Percentiles rank a stretch among this genome's conserved stretches.
Evolutionary conservation across 2,113 vertebrate genomes (phyloP).

Genomic region (Rostratula benghalensis): DNA sequence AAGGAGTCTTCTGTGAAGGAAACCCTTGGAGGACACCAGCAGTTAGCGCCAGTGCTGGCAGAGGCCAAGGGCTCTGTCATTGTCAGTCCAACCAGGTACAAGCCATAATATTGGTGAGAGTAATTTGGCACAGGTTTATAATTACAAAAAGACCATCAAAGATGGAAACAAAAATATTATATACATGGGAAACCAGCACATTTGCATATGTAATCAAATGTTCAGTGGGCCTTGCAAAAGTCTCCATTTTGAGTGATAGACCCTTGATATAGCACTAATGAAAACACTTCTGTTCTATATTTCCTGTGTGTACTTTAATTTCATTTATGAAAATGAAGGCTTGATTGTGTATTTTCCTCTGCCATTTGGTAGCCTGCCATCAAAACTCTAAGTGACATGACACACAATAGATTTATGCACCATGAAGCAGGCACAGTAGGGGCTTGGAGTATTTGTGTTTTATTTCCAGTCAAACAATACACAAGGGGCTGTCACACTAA

Average conservation of each 20-base stretch:
- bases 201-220: neutral
- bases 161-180: neutral
- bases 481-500: slow-evolving; percentile 76
- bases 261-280: slow-evolving; percentile 2
- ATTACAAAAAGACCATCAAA: neutral
- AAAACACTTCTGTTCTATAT: slow-evolving; percentile 40
- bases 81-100: neutral
- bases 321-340: slow-evolving; percentile 61
- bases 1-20: neutral
- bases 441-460: slow-evolving; percentile 74
- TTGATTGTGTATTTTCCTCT: slow-evolving; percentile 66
- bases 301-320: slow-evolving; percentile 31
- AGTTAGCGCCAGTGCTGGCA: neutral
- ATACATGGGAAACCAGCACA: neutral
- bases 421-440: slow-evolving; percentile 71
- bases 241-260: neutral
- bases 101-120: neutral
- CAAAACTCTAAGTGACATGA: slow-evolving; percentile 72
- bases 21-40: neutral
- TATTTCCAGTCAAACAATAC: slow-evolving; percentile 79
- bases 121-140: neutral
- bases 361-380: slow-evolving; percentile 74
- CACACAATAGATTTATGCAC: slow-evolving; percentile 69
- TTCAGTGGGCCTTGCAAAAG: neutral
- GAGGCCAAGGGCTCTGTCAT: neutral